Percentiles rank a stretch among this genome's conserved stretches.
Conservation (phyloP, 2,888 invertebrate genomes). For the Entomobrya proxima region DNA sequence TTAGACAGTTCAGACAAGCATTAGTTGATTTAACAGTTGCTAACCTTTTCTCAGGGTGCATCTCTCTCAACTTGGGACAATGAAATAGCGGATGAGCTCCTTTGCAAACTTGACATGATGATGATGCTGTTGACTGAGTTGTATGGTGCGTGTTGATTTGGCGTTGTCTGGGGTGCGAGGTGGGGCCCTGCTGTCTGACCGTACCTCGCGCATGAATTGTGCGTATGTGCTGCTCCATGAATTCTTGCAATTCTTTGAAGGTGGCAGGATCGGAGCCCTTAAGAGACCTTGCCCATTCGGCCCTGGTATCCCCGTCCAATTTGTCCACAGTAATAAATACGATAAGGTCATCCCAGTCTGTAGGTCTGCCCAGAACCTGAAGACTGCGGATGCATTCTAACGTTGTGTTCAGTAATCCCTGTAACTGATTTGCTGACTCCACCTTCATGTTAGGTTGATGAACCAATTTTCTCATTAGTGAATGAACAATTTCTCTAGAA, state of each 20-base stretch:
- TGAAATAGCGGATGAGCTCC: not conserved
- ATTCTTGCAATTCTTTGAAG: slow-evolving; percentile 28
- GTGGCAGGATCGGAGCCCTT: not conserved
- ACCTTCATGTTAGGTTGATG: not conserved
- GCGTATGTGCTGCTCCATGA: slow-evolving; percentile 27
- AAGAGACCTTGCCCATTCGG: slow-evolving; percentile 34
- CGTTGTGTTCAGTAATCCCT: not conserved
- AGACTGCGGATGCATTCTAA: slow-evolving; percentile 7
- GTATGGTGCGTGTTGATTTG: not conserved
- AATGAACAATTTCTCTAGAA: slow-evolving; percentile 53
- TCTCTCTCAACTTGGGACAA: not conserved
- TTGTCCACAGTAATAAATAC: slow-evolving; percentile 10
- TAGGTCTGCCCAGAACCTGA: slow-evolving; percentile 14
- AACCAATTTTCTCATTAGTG: not conserved
- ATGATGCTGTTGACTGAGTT: not conserved
- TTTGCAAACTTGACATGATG: not conserved
- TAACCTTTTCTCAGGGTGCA: not conserved
- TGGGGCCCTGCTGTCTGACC: no score
- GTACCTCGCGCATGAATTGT: slow-evolving; percentile 10
- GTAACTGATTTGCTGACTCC: not conserved
- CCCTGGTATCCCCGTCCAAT: slow-evolving; percentile 23
- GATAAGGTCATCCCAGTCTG: slow-evolving; percentile 49
- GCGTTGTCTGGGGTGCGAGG: not conserved
- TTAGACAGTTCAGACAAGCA: not conserved
- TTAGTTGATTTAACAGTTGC: not conserved